phyloP scores from a whole-genome alignment of 2,113 vertebrate species.

The Lepisosteus oculatus region DNA sequence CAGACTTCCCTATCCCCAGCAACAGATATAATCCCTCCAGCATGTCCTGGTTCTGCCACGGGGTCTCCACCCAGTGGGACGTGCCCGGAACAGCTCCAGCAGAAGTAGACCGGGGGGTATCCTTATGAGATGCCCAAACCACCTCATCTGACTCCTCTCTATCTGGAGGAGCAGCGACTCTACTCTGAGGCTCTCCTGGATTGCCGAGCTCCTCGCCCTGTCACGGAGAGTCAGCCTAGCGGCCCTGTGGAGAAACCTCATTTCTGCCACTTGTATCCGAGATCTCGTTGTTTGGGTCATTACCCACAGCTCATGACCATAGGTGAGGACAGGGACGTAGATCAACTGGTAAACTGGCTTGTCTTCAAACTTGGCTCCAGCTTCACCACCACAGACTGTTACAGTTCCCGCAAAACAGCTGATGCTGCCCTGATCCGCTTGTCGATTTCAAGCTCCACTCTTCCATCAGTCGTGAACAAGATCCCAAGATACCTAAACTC shows the following conservation, averaged over 20 bases:
- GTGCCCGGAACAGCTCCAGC: background rate
- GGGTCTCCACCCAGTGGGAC: background rate
- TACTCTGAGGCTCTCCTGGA: background rate
- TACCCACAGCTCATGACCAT: background rate
- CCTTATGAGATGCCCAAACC: background rate
- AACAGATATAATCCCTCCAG: background rate
- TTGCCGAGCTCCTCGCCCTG: constrained; percentile 2
- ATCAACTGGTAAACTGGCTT: background rate
- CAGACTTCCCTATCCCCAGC: no score
- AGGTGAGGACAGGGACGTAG: background rate
- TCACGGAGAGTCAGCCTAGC: background rate
- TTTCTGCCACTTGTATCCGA: constrained; percentile 13
- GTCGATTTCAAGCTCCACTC: constrained; percentile 1
- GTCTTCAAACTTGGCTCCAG: no score
- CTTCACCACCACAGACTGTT: background rate
- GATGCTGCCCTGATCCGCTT: background rate
- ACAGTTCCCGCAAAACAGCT: background rate
- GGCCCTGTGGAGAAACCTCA: constrained; percentile 6
- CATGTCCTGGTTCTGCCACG: background rate
- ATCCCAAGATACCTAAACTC: constrained; percentile 10
- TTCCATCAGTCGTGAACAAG: constrained; percentile 6
- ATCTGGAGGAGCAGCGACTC: background rate
- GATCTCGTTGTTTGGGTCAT: constrained; percentile 1
- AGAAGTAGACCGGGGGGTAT: background rate
- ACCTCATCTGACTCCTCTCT: background rate